Evolutionary conservation across 2,888 invertebrate genomes (phyloP).

Genomic region (Oxytorus armatus): DNA sequence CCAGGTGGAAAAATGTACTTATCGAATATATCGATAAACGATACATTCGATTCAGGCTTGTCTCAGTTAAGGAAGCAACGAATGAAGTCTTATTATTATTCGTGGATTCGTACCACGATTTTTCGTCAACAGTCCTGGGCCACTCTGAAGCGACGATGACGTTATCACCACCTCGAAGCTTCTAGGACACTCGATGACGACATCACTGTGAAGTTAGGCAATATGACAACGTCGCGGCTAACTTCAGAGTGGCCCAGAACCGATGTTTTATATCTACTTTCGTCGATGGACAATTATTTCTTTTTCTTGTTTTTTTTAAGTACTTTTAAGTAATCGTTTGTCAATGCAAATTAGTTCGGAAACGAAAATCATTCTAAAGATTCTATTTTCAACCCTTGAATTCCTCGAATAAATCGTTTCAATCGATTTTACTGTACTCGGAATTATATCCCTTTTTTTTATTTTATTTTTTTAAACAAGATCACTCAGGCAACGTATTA

Average conservation of each 20-base stretch:
- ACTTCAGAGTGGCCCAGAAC: no score
- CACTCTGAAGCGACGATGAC: no score
- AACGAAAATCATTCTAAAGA: constrained; percentile 3
- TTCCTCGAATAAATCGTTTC: constrained; percentile 19
- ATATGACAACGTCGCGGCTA: no score
- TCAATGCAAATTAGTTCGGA: no score
- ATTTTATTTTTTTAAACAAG: constrained; percentile 12
- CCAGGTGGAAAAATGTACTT: constrained; percentile 33
- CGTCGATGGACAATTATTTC: neutral
- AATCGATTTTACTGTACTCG: neutral
- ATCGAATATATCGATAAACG: constrained; percentile 34
- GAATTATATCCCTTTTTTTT: neutral
- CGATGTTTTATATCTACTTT: no score
- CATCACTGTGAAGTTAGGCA: no score
- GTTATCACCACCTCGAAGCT: no score
- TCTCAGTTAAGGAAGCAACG: constrained; percentile 33
- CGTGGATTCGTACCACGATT: neutral
- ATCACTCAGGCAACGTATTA: neutral
- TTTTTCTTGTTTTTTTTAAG: neutral
- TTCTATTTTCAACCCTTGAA: constrained; percentile 27
- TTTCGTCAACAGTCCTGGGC: neutral
- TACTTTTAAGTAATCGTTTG: no score
- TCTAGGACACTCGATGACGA: no score
- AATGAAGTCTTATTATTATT: constrained; percentile 39
- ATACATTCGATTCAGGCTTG: constrained; percentile 42